Evolutionary conservation across 2,888 invertebrate genomes (phyloP).

Genomic region (Lasioglossum figueresi): DNA sequence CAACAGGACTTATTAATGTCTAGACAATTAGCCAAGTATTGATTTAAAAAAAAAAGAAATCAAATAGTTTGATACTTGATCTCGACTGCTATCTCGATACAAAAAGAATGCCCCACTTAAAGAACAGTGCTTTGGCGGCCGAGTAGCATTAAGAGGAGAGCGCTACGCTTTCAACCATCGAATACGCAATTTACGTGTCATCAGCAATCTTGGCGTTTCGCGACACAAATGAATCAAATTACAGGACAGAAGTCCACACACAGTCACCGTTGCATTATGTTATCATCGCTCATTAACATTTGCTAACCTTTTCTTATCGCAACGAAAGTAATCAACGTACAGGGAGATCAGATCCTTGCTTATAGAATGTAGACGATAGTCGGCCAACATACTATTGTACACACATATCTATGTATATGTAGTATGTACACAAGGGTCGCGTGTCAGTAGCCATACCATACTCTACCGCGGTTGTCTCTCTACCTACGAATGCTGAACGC

Average conservation of each 20-base stretch:
- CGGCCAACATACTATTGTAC: not conserved
- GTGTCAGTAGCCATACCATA: not conserved
- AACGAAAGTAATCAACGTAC: not conserved
- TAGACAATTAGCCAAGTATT: no score
- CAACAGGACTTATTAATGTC: not conserved
- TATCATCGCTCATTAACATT: slow-evolving; percentile 20
- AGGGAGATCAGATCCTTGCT: not conserved
- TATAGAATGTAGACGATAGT: no score
- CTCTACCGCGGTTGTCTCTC: not conserved
- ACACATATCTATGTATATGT: no score
- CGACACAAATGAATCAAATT: not conserved
- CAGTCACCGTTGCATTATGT: not conserved
- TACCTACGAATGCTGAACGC: not conserved
- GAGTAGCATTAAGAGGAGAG: not conserved
- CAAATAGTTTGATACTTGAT: no score
- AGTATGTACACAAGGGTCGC: not conserved
- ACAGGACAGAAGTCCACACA: not conserved
- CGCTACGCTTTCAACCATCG: not conserved
- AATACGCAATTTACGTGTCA: not conserved
- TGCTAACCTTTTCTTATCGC: not conserved
- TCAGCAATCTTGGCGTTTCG: not conserved
- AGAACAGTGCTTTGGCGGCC: not conserved
- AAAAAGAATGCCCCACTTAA: not conserved
- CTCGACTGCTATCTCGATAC: no score
- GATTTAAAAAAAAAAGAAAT: no score